Evolutionary conservation across 2,113 vertebrate genomes (phyloP), one percentile per base, ranked within the genome.

Genomic region (Sceloporus tristichus): DNA sequence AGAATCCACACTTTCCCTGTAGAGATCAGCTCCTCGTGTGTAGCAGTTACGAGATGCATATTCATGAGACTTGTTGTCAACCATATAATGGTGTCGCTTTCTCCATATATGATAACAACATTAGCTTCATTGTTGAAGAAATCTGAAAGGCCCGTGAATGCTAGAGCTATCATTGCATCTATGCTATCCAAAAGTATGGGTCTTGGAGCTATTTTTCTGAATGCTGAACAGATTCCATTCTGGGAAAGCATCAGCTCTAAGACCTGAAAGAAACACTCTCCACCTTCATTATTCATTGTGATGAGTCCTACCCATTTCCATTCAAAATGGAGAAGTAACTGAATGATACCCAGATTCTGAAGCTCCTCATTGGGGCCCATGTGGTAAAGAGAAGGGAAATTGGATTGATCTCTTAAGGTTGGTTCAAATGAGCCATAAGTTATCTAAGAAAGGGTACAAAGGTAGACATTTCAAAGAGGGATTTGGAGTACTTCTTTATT

Each of bases 261-360:
- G 21, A 21, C 23, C 34, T 62, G 9, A 13, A 85, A 56, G 71
- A 85, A 85, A 40, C 18, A 34, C 3, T 75, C 83, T 75, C 83
- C 83, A 27, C 83, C 75, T 19, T 85, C 53, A 59, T 59, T 53
- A 62, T 75, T 54, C n/a, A 40, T 14, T 40, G 23, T 54, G 62
- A 75, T 27, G 6, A 85, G 53, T 21, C 83, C 83, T 29, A 85
- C 13, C 83, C 83, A 85, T 2, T 5, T 85, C 83, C 83, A 85
- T 4, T 34, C 18, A 56, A 85, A 85, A 75, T 75, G 27, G 3
- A 40, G 18, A 34, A 85, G 71, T 4, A 85, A 18, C 0, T 5
- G 19, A 23, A 85, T 18, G 27, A 85, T 75, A 11, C 83, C 83
- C 11, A 1, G 56, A 27, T 59, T 40, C 19, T 85, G 83, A 8